Evolutionary conservation across 2,888 invertebrate species (phyloP), one percentile per base, ranked within the genome.

Genomic region (Carpatolechia fugitivella): DNA sequence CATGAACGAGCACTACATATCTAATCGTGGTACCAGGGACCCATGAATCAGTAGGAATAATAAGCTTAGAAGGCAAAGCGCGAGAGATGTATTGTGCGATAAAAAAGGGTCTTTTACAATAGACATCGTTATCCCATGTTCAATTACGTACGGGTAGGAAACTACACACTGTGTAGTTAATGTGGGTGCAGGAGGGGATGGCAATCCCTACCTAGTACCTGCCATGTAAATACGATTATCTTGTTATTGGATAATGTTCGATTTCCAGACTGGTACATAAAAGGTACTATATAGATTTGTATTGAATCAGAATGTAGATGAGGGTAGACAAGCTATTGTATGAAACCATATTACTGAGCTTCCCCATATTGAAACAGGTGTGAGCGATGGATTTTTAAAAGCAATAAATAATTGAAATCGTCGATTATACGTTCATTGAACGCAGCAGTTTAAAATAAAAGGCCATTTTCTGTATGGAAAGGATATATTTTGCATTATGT

Each of bases 1-100:
- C 38, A n/a, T 29, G 40, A 59, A 61, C 65, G 60, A 58, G 60
- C 56, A 18, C 41, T 54, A 58, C 60, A 61, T 64, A 68, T 72
- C 73, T 72, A 76, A 72, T 71, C 79, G 60, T 48, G 57, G 59
- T 78, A 86, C 83, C 64, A 85, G 82, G 84, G 58, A 54, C 57
- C 44, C 76, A 85, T 78, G 66, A 70, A 59, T 58, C 54, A 59
- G 60, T 59, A 74, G 69, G 69, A 72, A 68, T 66, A 67, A 38
- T 62, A 58, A 56, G 62, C 59, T 65, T 65, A 67, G 68, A 63
- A 69, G 68, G 69, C 64, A 60, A 67, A 67, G 60, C 61, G 62
- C 60, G 60, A 59, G 60, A 59, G 64, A 51, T 40, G 51, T 18
- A 52, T 40, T 52, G 50, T 50, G 53, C 35, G 48, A 38, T 64